A percentile compares a stretch with the other conserved stretches of the same genome.
These are phyloP conservation scores for Perca fluviatilis DNA, from an alignment of 2,113 vertebrate species.

Conservation along the genomic window DNA sequence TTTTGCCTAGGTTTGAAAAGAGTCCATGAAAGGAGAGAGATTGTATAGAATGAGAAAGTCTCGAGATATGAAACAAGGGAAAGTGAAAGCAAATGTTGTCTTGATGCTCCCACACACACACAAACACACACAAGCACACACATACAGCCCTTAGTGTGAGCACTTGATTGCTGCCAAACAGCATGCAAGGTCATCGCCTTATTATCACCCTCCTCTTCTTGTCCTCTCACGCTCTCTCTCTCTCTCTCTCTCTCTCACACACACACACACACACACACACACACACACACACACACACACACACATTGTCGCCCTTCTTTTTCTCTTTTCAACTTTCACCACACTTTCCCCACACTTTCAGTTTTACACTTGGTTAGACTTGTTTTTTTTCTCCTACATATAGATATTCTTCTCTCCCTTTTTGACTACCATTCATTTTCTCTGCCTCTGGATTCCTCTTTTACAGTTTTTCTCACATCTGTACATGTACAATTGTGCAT, in stretches of 20 bases:
- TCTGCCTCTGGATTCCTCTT: not conserved
- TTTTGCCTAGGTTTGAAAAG: constrained; percentile 38
- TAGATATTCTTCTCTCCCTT: not conserved
- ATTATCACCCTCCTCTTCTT: constrained; percentile 58
- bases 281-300: constrained; percentile 3
- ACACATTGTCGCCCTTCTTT: not conserved
- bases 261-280: constrained; percentile 7
- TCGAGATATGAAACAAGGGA: constrained; percentile 40
- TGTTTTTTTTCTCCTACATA: constrained; percentile 10
- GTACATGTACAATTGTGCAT: not conserved
- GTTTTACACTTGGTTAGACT: not conserved
- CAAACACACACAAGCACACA: constrained; percentile 1
- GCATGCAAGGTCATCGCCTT: constrained; percentile 67
- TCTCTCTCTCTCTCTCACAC: constrained; percentile 9
- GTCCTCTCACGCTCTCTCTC: constrained; percentile 38
- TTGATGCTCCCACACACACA: constrained; percentile 2
- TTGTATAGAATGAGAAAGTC: constrained; percentile 11
- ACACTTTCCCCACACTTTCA: not conserved
- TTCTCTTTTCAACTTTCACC: constrained; percentile 13
- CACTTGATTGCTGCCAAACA: constrained; percentile 63
- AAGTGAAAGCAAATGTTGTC: constrained; percentile 57
- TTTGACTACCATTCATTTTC: not conserved
- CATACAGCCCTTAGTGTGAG: constrained; percentile 31
- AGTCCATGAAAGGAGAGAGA: constrained; percentile 11
- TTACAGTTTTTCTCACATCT: not conserved